phyloP scores from a whole-genome alignment of 2,888 invertebrate species.

The Cataglyphis livida region DNA sequence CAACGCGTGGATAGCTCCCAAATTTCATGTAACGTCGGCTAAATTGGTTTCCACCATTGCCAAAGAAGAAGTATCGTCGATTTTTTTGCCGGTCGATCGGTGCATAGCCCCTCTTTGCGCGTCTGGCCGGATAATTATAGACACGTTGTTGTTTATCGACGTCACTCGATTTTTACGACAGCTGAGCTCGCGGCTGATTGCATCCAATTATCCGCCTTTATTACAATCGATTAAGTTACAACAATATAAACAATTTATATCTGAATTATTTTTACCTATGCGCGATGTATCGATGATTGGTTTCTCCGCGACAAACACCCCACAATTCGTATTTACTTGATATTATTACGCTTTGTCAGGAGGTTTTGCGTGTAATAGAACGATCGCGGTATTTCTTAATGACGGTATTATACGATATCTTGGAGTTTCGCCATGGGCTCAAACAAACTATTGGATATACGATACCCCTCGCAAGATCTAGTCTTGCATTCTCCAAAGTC shows the following conservation, averaged over 20 bases:
- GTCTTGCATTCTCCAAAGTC: conserved; percentile 1
- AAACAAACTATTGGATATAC: conserved; percentile 39
- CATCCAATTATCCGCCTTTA: not conserved
- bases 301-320: conserved; percentile 14
- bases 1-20: conserved; percentile 32
- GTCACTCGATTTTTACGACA: conserved; percentile 17
- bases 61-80: conserved; percentile 40
- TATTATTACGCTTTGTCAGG: conserved; percentile 51
- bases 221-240: conserved; percentile 37
- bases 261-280: not conserved
- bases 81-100: conserved; percentile 34
- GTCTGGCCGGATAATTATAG: not conserved
- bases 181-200: not conserved
- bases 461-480: not conserved
- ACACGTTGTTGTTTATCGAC: not conserved
- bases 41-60: conserved; percentile 47
- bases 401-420: conserved; percentile 43
- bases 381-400: conserved; percentile 56
- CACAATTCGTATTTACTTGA: conserved; percentile 53
- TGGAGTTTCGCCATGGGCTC: conserved; percentile 23
- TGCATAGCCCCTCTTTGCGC: not conserved
- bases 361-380: conserved; percentile 6
- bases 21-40: conserved; percentile 45
- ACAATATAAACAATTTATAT: conserved; percentile 24
- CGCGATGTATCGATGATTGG: conserved; percentile 14